phyloP scores from a whole-genome alignment of 2,113 vertebrate genomes.

The Spermophilus dauricus region DNA sequence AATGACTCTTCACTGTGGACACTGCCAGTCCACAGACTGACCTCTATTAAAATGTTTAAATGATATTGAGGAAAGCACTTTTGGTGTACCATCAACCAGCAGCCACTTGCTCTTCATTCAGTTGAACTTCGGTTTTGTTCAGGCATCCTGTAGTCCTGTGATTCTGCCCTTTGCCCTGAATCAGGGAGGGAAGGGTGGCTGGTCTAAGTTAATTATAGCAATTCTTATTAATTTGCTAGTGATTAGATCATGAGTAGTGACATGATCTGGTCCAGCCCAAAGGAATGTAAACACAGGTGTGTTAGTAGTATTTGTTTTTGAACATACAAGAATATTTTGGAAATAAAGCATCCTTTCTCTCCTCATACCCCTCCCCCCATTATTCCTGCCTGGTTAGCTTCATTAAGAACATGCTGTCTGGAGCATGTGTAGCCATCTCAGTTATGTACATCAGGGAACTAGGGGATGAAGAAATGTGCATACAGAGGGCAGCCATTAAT shows the following conservation, averaged over 20 bases:
- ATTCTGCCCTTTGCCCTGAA: background rate
- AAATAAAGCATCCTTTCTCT: background rate
- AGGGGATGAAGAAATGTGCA: background rate
- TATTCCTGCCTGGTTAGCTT: background rate
- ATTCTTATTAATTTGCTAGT: background rate
- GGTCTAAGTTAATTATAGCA: background rate
- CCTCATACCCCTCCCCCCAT: fast-evolving
- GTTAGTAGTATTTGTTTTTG: background rate
- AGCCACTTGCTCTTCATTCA: background rate
- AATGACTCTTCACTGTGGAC: background rate
- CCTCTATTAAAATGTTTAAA: background rate
- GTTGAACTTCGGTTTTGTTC: background rate
- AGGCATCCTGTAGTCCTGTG: background rate
- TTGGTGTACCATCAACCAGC: background rate
- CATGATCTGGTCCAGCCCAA: background rate
- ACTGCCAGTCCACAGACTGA: background rate
- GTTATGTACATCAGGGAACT: background rate
- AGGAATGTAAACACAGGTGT: background rate
- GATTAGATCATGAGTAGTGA: background rate
- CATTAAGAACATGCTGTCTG: background rate
- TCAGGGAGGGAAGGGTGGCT: background rate
- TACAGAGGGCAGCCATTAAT: background rate
- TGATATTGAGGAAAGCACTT: background rate
- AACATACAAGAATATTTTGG: background rate
- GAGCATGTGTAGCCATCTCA: background rate